Evolutionary conservation across 2,888 invertebrate genomes (phyloP).

Genomic region (Epistrophe eligans): DNA sequence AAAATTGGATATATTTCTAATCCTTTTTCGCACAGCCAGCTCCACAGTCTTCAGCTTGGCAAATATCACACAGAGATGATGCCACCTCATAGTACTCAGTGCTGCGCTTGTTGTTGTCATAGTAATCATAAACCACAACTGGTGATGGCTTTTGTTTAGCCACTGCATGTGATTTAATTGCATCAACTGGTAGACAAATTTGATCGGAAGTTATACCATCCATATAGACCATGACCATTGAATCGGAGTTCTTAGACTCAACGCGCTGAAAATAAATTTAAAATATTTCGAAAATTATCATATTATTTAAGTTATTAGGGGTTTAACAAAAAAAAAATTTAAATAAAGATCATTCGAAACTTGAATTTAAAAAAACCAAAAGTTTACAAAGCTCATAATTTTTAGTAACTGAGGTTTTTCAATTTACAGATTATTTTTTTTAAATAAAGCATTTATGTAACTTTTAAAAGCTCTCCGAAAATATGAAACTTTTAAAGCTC

Average conservation of each 20-base stretch:
- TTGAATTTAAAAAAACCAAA: no score
- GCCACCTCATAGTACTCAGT: constrained; percentile 81
- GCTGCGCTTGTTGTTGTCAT: constrained; percentile 88
- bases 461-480: no score
- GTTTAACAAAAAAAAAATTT: no score
- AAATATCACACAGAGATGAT: constrained; percentile 92
- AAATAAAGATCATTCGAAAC: no score
- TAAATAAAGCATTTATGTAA: no score
- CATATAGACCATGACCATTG: constrained; percentile 88
- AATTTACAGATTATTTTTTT: no score
- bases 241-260: constrained; percentile 88
- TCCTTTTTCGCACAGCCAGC: constrained; percentile 78
- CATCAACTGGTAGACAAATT: constrained; percentile 92
- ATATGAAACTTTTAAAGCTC: no score
- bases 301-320: no score
- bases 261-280: constrained; percentile 85
- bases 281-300: neutral
- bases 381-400: no score
- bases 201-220: constrained; percentile 88
- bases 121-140: constrained; percentile 94
- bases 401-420: no score
- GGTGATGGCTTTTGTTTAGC: constrained; percentile 94
- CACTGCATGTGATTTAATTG: constrained; percentile 92
- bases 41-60: constrained; percentile 87
- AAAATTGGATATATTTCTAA: constrained; percentile 29